phyloP scores from a whole-genome alignment of 2,888 invertebrate genomes.

The Latrodectus hesperus region DNA sequence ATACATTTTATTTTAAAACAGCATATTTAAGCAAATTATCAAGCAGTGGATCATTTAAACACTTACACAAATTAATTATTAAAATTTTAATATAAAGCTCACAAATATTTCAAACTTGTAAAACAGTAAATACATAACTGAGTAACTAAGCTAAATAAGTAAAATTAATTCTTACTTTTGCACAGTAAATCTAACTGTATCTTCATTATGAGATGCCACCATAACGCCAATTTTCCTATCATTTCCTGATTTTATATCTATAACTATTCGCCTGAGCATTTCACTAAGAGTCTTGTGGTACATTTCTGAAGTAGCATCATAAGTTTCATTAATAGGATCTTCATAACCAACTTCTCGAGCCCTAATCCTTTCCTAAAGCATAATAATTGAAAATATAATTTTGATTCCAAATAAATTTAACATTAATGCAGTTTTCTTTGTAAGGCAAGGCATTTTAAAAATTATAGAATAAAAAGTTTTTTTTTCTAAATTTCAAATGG shows the following conservation, averaged over 20 bases:
- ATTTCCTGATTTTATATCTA: constrained; percentile 76
- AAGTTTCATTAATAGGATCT: constrained; percentile 93
- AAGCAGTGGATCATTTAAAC: no score
- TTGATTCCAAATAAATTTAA: not conserved
- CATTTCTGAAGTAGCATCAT: constrained; percentile 94
- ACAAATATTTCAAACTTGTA: no score
- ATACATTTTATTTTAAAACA: no score
- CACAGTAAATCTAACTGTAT: constrained; percentile 96
- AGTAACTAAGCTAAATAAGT: not conserved
- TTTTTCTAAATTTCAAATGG: no score
- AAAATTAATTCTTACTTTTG: constrained; percentile 80
- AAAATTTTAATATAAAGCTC: no score
- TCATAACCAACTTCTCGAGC: constrained; percentile 93
- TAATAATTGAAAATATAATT: not conserved
- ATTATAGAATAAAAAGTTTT: no score
- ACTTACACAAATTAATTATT: no score
- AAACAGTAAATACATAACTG: not conserved
- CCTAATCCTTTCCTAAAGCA: constrained; percentile 86
- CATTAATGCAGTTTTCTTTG: not conserved
- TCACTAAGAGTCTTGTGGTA: constrained; percentile 83
- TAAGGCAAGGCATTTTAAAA: no score
- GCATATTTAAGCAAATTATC: no score
- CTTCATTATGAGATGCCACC: constrained; percentile 99
- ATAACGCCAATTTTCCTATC: constrained; percentile 89
- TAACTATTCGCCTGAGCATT: constrained; percentile 69